These are phyloP conservation scores for Tauraco erythrolophus DNA, from an alignment of 2,113 vertebrate genomes.

Conservation along the genomic window DNA sequence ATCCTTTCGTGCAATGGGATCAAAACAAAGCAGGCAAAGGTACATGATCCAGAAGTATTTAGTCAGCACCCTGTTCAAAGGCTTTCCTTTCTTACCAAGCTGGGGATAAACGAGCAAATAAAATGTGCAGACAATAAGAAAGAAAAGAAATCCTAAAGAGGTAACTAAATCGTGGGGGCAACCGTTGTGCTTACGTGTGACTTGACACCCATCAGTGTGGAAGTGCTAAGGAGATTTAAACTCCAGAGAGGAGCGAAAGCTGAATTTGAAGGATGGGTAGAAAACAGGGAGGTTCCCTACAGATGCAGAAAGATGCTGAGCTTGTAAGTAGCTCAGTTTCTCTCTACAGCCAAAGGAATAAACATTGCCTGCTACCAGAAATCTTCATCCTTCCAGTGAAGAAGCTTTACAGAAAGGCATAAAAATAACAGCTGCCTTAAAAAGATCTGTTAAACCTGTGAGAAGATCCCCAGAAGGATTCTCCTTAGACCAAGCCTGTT, in stretches of 20 bases:
- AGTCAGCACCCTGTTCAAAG: slow-evolving; percentile 31
- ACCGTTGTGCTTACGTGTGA: accelerated
- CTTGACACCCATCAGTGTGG: not conserved
- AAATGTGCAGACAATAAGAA: not conserved
- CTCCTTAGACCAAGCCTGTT: not conserved
- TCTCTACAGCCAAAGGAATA: not conserved
- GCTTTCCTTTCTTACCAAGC: not conserved
- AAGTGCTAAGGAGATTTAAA: not conserved
- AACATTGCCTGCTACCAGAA: not conserved
- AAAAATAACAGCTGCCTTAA: not conserved
- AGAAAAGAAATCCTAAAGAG: not conserved
- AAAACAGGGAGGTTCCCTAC: not conserved
- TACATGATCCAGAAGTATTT: not conserved
- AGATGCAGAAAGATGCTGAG: not conserved
- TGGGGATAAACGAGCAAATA: not conserved
- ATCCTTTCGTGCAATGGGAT: not conserved
- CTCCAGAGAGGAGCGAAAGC: not conserved
- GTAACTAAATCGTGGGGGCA: not conserved
- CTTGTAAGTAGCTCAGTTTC: not conserved
- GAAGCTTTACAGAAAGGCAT: not conserved
- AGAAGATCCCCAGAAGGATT: not conserved
- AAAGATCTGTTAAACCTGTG: not conserved
- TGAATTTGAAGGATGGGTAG: not conserved
- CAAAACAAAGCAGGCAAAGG: not conserved
- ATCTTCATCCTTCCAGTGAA: not conserved